A percentile compares a stretch with the other conserved stretches of the same genome.
phyloP scores from a whole-genome alignment of 2,888 invertebrate species.

The Prenolepis imparis region DNA sequence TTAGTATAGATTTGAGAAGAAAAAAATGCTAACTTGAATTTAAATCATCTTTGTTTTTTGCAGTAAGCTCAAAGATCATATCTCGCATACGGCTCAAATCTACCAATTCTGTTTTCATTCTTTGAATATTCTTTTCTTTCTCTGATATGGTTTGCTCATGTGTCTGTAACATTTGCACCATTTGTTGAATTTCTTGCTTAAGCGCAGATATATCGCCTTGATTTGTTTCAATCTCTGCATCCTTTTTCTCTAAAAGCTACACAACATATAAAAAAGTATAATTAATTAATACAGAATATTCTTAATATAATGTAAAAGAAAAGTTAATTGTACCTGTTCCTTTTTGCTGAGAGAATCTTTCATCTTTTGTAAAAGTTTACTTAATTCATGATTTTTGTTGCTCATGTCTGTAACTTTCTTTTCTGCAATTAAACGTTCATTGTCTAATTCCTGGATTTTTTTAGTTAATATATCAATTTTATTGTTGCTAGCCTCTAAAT shows the following conservation, averaged over 20 bases:
- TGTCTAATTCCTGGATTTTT: slow-evolving; percentile 73
- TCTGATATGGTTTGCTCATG: slow-evolving; percentile 79
- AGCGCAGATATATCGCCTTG: slow-evolving; percentile 79
- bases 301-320: not conserved
- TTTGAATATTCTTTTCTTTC: slow-evolving; percentile 77
- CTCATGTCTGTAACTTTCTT: slow-evolving; percentile 65
- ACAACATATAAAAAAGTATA: slow-evolving; percentile 35
- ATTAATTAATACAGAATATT: slow-evolving; percentile 10
- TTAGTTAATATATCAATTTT: slow-evolving; percentile 73
- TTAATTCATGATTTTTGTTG: slow-evolving; percentile 72
- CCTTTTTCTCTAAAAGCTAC: slow-evolving; percentile 79
- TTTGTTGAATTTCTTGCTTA: slow-evolving; percentile 80
- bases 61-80: slow-evolving; percentile 83
- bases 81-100: slow-evolving; percentile 83
- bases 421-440: slow-evolving; percentile 63
- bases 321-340: slow-evolving; percentile 76
- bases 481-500: slow-evolving; percentile 72
- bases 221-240: slow-evolving; percentile 77
- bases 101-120: slow-evolving; percentile 76
- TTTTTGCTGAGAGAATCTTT: slow-evolving; percentile 78
- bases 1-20: slow-evolving; percentile 46
- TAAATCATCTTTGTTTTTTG: slow-evolving; percentile 80
- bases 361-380: slow-evolving; percentile 71
- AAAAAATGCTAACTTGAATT: slow-evolving; percentile 61
- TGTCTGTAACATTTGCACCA: slow-evolving; percentile 74